phyloP scores from a whole-genome alignment of 1,140 invertebrate genomes.

The Globodera rostochiensis region DNA sequence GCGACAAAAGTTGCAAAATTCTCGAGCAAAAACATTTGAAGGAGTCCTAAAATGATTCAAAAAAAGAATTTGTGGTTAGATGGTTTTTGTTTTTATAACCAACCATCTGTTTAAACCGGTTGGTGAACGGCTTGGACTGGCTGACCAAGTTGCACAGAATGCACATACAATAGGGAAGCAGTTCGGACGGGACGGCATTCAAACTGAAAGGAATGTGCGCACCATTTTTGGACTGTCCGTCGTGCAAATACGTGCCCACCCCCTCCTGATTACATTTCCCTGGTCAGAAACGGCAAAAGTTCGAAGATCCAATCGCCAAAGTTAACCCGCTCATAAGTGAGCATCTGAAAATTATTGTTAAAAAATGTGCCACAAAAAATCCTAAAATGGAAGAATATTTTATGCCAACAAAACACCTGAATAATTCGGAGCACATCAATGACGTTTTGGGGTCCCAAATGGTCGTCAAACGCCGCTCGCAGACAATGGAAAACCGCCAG shows the following conservation, averaged over 20 bases:
- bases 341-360: slow-evolving; percentile 39
- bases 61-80: slow-evolving; percentile 41
- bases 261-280: slow-evolving; percentile 27
- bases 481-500: slow-evolving; percentile 35
- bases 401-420: not conserved
- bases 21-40: slow-evolving; percentile 40
- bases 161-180: slow-evolving; percentile 51
- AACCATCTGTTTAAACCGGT: slow-evolving; percentile 30
- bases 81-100: not conserved
- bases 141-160: slow-evolving; percentile 47
- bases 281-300: slow-evolving; percentile 38
- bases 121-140: slow-evolving; percentile 45
- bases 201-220: slow-evolving; percentile 36
- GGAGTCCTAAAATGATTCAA: slow-evolving; percentile 37
- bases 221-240: not conserved
- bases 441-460: slow-evolving; percentile 47
- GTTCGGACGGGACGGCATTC: slow-evolving; percentile 26
- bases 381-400: not conserved
- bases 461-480: slow-evolving; percentile 29
- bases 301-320: slow-evolving; percentile 47
- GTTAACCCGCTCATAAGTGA: slow-evolving; percentile 40
- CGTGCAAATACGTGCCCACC: not conserved
- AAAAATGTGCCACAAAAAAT: not conserved
- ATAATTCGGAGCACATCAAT: slow-evolving; percentile 36
- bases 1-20: slow-evolving; percentile 42